Conservation (phyloP, 2,113 vertebrate species). For the Petaurus breviceps region DNA sequence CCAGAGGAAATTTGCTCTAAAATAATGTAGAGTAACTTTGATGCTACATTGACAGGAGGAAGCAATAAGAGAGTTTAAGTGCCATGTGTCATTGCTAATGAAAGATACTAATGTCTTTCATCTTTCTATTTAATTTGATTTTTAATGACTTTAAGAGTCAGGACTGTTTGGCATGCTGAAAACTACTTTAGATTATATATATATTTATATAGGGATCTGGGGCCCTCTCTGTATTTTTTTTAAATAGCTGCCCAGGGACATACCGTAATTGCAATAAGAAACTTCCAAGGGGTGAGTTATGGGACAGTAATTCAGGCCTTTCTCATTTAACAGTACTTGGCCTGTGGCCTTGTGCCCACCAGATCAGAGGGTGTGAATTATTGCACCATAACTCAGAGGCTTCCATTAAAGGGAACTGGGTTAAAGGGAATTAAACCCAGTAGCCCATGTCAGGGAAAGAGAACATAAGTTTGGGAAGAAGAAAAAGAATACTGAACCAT, state of each 20-base stretch:
- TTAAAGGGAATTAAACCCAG: slow-evolving; percentile 52
- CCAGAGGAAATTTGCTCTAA: background rate
- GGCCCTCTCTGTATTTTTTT: slow-evolving; percentile 60
- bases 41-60: background rate
- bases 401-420: slow-evolving; percentile 36
- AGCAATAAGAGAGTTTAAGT: background rate
- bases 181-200: slow-evolving; percentile 64
- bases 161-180: slow-evolving; percentile 60
- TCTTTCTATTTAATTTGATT: slow-evolving; percentile 66
- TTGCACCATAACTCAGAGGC: slow-evolving; percentile 59
- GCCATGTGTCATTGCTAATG: background rate
- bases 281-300: slow-evolving; percentile 44
- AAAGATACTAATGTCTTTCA: slow-evolving; percentile 36
- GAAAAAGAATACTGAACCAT: background rate
- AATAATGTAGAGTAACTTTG: background rate
- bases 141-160: slow-evolving; percentile 65
- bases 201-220: slow-evolving; percentile 33
- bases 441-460: slow-evolving; percentile 9
- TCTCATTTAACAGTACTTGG: slow-evolving; percentile 54
- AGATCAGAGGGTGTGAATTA: slow-evolving; percentile 58
- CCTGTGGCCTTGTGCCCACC: slow-evolving; percentile 55
- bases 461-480: background rate
- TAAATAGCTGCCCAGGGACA: slow-evolving; percentile 67
- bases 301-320: slow-evolving; percentile 63
- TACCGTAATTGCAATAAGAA: slow-evolving; percentile 70